Percentiles rank a stretch among this genome's conserved stretches.
These are phyloP conservation scores for Struthidea cinerea DNA, from an alignment of 2,113 vertebrate genomes.

Conservation along the genomic window DNA sequence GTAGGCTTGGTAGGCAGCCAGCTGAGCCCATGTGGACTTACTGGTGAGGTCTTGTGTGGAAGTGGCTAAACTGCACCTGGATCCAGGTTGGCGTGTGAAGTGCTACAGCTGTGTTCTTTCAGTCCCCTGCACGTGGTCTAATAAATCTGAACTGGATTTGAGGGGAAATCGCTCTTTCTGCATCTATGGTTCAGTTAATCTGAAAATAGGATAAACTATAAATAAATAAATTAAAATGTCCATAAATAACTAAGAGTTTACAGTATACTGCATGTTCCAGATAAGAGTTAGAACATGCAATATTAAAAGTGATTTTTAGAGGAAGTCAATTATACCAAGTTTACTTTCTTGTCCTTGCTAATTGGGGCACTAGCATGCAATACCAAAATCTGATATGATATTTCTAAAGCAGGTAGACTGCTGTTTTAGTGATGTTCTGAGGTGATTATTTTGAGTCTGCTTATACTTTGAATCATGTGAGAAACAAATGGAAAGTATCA, in stretches of 20 bases:
- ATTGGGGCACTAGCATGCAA: not conserved
- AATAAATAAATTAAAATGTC: not conserved
- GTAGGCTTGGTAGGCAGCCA: not conserved
- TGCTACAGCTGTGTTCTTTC: conserved; percentile 24
- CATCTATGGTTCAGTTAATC: not conserved
- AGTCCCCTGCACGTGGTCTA: not conserved
- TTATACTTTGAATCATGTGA: not conserved
- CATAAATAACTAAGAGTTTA: conserved; percentile 17
- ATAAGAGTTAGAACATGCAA: not conserved
- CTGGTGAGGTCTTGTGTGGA: not conserved
- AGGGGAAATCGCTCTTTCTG: not conserved
- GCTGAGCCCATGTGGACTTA: not conserved
- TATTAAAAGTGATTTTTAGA: not conserved
- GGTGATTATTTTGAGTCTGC: not conserved
- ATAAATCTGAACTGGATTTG: conserved; percentile 25
- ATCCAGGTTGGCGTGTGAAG: not conserved
- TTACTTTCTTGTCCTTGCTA: conserved; percentile 7
- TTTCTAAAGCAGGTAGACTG: not conserved
- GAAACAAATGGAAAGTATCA: not conserved
- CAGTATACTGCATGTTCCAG: not conserved
- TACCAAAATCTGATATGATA: not conserved
- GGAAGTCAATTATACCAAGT: not conserved
- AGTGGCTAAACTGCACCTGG: not conserved
- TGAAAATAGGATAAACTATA: conserved; percentile 11
- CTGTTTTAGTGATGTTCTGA: not conserved